These are phyloP conservation scores for Stictonetta naevosa DNA, from an alignment of 2,113 vertebrate species.

Conservation along the genomic window DNA sequence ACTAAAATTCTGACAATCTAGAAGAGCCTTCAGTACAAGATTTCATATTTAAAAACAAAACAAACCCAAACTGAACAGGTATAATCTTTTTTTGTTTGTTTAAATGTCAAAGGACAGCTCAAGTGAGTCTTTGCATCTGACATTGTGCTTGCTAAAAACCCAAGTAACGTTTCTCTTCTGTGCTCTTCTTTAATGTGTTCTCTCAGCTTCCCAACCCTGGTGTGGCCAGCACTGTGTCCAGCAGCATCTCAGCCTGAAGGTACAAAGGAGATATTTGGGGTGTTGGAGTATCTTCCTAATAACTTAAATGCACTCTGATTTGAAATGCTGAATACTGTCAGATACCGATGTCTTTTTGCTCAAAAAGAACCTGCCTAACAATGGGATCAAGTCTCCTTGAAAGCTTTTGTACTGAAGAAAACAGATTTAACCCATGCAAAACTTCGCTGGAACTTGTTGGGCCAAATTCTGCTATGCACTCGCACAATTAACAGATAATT, in stretches of 20 bases:
- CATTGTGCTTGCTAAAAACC: too few species aligned
- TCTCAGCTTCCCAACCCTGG: background rate
- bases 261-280: background rate
- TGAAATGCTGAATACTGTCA: background rate
- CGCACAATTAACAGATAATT: background rate
- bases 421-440: background rate
- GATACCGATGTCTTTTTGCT: background rate
- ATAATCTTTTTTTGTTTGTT: background rate
- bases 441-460: background rate
- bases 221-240: background rate
- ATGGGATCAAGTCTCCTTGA: rapidly evolving
- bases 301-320: background rate
- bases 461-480: background rate
- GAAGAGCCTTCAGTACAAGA: background rate
- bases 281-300: background rate
- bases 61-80: background rate
- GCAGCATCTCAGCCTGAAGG: background rate
- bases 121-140: background rate
- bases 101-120: background rate
- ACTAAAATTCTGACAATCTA: background rate
- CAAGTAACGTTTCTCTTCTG: background rate
- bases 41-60: background rate
- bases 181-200: background rate
- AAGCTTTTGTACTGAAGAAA: background rate
- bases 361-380: background rate